phyloP scores from a whole-genome alignment of 2,888 invertebrate species.

The Noctua pronuba region DNA sequence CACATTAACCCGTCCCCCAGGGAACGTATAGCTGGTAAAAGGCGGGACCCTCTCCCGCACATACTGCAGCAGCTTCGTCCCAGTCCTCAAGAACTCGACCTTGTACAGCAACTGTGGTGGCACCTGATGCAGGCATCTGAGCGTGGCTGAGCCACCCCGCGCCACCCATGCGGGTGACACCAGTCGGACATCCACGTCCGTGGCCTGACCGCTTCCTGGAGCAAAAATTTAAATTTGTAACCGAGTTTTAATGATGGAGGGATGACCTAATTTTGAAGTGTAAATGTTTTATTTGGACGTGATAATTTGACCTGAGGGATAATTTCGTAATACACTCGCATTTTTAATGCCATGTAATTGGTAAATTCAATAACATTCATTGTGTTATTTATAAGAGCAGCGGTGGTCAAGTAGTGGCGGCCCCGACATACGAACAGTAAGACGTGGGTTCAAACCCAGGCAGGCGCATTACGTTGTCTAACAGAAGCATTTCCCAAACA shows the following conservation, averaged over 20 bases:
- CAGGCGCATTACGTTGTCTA: too few species aligned
- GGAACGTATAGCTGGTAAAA: constrained; percentile 91
- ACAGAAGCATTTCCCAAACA: too few species aligned
- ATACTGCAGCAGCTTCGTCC: constrained; percentile 94
- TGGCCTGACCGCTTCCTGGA: constrained; percentile 84
- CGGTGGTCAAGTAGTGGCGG: too few species aligned
- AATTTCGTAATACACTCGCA: neutral
- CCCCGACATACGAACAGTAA: too few species aligned
- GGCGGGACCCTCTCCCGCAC: constrained; percentile 94
- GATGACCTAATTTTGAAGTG: constrained; percentile 13
- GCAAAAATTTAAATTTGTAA: constrained; percentile 21
- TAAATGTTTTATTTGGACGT: neutral
- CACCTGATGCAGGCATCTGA: constrained; percentile 94
- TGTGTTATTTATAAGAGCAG: too few species aligned
- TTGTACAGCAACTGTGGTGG: constrained; percentile 94
- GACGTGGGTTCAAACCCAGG: too few species aligned
- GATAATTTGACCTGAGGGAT: neutral
- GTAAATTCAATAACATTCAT: too few species aligned
- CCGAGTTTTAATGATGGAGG: neutral
- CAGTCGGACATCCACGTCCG: constrained; percentile 92
- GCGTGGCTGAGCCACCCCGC: constrained; percentile 92
- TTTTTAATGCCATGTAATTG: too few species aligned
- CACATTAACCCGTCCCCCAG: constrained; percentile 94
- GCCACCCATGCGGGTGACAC: constrained; percentile 94
- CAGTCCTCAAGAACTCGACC: constrained; percentile 91